Base-by-base conservation (phyloP, 2,888 invertebrate species). In the Leptopilina syphax region DNA sequence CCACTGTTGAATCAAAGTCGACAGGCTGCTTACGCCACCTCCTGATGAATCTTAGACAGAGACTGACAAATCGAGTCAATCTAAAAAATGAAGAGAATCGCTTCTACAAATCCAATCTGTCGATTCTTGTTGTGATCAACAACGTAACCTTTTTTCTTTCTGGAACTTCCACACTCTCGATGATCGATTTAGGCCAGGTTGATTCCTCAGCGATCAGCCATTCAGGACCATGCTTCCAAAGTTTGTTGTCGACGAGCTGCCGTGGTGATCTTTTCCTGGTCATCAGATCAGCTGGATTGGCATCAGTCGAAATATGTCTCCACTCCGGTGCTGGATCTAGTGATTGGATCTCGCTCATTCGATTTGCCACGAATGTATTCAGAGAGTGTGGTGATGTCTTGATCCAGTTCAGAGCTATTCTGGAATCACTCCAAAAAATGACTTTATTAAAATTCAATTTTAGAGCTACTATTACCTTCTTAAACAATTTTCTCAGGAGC, bases 401-500 rank as follows among this genome's bases (percentile, higher is more conserved):
- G 4, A 44, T 44, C 86, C 87, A 88, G n/a, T 81, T 60, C 34
- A 85, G 65, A 2, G 81, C 79, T 1, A 87, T 82, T 18, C 65
- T 82, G 0, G 85, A 87, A 70, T 87, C 86, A 1, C 82, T 76
- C 85, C 86, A 87, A 18, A 73, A 50, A 54, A 70, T 44, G 7
- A 57, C 60, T 60, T 76, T 10, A 1, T 18, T 18, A 18, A 18
- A 18, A 18, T 18, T 7, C 1, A 34, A 1, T 34, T 27, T 3
- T 5, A 78, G n/a, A 8, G 67, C 50, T 27, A 54, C 60, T 18
- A 60, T 54, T 41, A 70, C 73, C 47, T 47, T 65, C n/a, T 18
- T 24, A 27, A 12, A 18, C n/a, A 80, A 66, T 18, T 66, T 27
- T 3, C 67, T 1, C 10, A 76, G 57, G 9, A 78, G 68, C 8